Conservation (phyloP, 2,113 vertebrate genomes). For the Dasypus novemcinctus region DNA sequence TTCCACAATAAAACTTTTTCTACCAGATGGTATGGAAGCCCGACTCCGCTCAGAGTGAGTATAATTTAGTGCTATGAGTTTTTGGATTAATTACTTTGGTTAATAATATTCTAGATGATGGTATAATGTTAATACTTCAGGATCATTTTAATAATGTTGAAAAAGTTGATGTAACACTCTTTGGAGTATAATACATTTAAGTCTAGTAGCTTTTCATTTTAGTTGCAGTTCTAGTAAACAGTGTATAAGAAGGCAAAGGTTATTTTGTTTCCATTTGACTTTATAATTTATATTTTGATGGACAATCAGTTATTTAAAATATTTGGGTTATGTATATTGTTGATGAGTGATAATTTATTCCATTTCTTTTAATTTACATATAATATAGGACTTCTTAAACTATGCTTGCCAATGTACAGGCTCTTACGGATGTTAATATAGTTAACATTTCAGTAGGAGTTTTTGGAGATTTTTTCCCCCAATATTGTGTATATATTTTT, state of each 20-base stretch:
- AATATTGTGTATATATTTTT: background rate
- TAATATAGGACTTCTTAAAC: slow-evolving; percentile 10
- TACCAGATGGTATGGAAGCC: slow-evolving; percentile 99
- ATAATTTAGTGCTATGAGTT: slow-evolving; percentile 58
- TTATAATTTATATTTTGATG: slow-evolving; percentile 33
- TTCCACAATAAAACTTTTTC: slow-evolving; percentile 98
- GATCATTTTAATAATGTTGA: slow-evolving; percentile 47
- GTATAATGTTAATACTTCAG: slow-evolving; percentile 25
- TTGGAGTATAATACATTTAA: slow-evolving; percentile 21
- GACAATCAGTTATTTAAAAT: background rate
- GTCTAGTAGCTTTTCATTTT: slow-evolving; percentile 45
- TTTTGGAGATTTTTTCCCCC: background rate
- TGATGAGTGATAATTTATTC: background rate
- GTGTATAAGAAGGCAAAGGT: background rate
- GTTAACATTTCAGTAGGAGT: background rate
- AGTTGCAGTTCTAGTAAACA: slow-evolving; percentile 34
- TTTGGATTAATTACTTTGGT: slow-evolving; percentile 41
- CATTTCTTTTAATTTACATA: slow-evolving; percentile 31
- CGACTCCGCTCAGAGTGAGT: slow-evolving; percentile 97
- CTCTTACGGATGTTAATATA: background rate
- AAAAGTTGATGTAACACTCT: background rate
- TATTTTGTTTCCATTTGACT: slow-evolving; percentile 54
- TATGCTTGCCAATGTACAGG: background rate
- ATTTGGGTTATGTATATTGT: slow-evolving; percentile 1
- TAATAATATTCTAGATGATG: slow-evolving; percentile 43